These are phyloP conservation scores for Myotis pilosus DNA, from an alignment of 2,797 vertebrate species.

Conservation along the genomic window DNA sequence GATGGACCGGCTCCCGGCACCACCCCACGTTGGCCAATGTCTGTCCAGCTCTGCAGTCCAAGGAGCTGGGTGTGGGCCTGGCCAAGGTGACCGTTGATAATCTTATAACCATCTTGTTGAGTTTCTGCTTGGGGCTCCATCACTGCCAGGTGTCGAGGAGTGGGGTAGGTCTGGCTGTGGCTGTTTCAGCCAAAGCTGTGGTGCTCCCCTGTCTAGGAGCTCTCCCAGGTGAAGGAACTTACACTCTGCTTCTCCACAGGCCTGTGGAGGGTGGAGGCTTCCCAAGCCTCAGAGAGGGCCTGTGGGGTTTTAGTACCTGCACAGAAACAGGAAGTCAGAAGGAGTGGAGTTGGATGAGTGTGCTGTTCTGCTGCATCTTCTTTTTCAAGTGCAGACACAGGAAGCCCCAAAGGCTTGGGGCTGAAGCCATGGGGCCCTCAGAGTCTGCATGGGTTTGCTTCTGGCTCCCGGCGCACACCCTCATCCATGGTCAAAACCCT, in stretches of 20 bases:
- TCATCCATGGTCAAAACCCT: rapidly evolving
- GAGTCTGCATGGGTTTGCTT: background rate
- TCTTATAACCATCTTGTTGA: background rate
- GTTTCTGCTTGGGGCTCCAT: background rate
- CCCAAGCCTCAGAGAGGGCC: background rate
- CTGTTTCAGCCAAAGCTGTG: background rate
- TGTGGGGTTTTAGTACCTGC: background rate
- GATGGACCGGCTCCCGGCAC: too few species aligned
- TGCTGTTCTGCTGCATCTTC: background rate
- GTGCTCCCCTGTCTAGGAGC: background rate
- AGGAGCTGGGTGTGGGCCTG: background rate
- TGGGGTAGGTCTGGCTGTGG: background rate
- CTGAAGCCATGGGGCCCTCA: background rate
- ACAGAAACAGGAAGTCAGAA: background rate
- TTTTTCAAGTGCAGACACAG: background rate
- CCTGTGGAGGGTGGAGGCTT: background rate
- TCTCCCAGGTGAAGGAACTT: background rate
- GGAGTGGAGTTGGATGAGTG: background rate
- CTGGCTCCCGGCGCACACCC: background rate
- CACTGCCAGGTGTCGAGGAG: background rate
- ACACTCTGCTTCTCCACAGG: background rate
- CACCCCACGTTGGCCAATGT: rapidly evolving
- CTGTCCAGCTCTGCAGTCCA: background rate
- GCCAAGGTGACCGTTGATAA: background rate
- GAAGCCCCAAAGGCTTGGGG: background rate